These are phyloP conservation scores for Propithecus deckenii DNA, from an alignment of 2,797 vertebrate species.

Conservation along the genomic window DNA sequence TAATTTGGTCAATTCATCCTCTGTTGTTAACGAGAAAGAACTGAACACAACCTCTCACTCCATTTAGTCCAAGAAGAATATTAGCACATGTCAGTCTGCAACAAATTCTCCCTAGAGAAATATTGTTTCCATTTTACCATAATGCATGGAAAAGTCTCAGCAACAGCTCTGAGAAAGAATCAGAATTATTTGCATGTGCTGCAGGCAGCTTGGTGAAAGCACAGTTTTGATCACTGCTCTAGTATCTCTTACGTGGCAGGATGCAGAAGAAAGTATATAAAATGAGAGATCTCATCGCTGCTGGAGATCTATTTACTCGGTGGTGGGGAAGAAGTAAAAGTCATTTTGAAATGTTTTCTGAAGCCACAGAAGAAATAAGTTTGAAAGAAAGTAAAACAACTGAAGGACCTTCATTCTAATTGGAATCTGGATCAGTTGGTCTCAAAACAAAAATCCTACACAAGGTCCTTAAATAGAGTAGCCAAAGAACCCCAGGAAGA, in stretches of 20 bases:
- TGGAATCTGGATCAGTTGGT: slow-evolving; percentile 49
- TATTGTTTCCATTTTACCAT: background rate
- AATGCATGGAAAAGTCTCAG: background rate
- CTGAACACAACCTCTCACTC: background rate
- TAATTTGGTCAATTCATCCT: slow-evolving; percentile 1
- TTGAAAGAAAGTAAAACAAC: slow-evolving; percentile 52
- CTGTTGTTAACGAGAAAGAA: slow-evolving; percentile 41
- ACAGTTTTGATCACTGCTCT: background rate
- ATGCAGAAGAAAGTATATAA: background rate
- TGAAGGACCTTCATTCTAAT: slow-evolving; percentile 48
- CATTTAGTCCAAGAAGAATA: slow-evolving; percentile 41
- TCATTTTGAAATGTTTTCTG: slow-evolving; percentile 35
- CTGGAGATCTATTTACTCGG: slow-evolving; percentile 29
- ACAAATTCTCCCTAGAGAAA: slow-evolving; percentile 24
- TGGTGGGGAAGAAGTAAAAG: slow-evolving; percentile 34
- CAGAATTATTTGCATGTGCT: background rate
- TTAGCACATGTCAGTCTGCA: background rate
- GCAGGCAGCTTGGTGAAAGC: background rate
- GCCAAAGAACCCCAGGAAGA: slow-evolving; percentile 54
- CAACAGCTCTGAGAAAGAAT: background rate
- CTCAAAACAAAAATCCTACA: slow-evolving; percentile 53
- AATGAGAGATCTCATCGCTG: background rate
- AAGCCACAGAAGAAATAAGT: slow-evolving; percentile 19
- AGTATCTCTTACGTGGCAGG: background rate
- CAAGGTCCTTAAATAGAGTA: slow-evolving; percentile 22